A percentile compares a stretch with the other conserved stretches of the same genome.
Conservation (phyloP, 2,888 invertebrate species). For the Rhyacophila evoluta region DNA sequence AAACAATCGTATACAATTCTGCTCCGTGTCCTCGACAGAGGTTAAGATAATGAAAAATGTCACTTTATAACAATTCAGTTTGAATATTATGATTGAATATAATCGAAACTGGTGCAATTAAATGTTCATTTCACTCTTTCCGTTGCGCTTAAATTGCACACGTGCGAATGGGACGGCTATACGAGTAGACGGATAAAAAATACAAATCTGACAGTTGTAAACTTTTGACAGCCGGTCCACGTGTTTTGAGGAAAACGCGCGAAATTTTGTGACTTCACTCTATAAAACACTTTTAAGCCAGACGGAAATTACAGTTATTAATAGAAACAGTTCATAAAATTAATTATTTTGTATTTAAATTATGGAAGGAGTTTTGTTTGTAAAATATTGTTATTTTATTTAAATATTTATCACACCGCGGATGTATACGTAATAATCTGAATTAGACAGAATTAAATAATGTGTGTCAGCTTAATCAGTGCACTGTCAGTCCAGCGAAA, state of each 20-base stretch:
- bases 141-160: not conserved
- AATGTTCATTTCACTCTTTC: not conserved
- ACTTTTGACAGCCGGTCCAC: constrained; percentile 29
- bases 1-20: not conserved
- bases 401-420: too few species aligned
- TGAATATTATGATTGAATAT: not conserved
- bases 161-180: not conserved
- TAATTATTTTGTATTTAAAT: too few species aligned
- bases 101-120: not conserved
- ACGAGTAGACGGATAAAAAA: not conserved
- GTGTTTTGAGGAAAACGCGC: constrained; percentile 7
- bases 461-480: too few species aligned
- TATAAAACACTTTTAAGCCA: not conserved
- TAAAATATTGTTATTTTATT: too few species aligned
- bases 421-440: too few species aligned
- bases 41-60: not conserved
- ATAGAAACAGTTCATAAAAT: too few species aligned
- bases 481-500: too few species aligned
- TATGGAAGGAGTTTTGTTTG: too few species aligned
- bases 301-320: too few species aligned
- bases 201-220: constrained; percentile 42
- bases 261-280: not conserved
- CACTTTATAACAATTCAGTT: not conserved
- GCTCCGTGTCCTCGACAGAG: not conserved
- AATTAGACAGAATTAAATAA: too few species aligned